A percentile compares a stretch with the other conserved stretches of the same genome.
Conservation (phyloP, 2,888 invertebrate genomes). For the Horisme vitalbata region DNA sequence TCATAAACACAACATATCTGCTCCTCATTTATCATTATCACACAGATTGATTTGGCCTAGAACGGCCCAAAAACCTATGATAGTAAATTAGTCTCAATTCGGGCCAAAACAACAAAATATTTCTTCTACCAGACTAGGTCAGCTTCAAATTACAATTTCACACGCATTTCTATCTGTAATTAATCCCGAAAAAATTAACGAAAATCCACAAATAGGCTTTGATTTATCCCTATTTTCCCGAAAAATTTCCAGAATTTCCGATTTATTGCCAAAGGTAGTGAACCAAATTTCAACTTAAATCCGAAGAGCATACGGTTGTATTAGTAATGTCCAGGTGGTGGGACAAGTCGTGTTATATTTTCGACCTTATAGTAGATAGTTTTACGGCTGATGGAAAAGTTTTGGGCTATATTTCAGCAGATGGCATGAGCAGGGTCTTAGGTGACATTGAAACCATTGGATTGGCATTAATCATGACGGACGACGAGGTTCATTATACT, state of each 20-base stretch:
- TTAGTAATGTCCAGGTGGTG: background rate
- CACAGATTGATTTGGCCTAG: background rate
- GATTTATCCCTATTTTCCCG: conserved; percentile 21
- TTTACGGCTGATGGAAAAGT: conserved; percentile 9
- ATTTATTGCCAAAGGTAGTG: conserved; percentile 23
- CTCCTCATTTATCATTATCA: too few relatives aligned
- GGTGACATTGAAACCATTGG: conserved; percentile 24
- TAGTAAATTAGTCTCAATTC: background rate
- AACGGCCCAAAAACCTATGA: background rate
- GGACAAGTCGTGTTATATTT: conserved; percentile 1
- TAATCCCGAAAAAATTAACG: conserved; percentile 17
- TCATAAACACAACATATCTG: too few relatives aligned
- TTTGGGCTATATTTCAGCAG: conserved; percentile 11
- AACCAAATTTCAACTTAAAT: conserved; percentile 1
- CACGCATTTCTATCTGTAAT: conserved; percentile 14
- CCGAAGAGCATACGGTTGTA: background rate
- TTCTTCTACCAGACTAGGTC: background rate
- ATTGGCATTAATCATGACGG: conserved; percentile 30
- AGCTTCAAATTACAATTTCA: conserved; percentile 17
- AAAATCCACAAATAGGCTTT: conserved; percentile 18
- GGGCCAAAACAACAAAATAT: background rate
- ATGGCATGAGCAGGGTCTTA: conserved; percentile 13
- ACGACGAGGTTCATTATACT: conserved; percentile 14
- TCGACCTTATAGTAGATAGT: background rate
- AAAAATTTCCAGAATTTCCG: conserved; percentile 26